phyloP scores from a whole-genome alignment of 2,888 invertebrate species.

The Tetragonisca angustula region DNA sequence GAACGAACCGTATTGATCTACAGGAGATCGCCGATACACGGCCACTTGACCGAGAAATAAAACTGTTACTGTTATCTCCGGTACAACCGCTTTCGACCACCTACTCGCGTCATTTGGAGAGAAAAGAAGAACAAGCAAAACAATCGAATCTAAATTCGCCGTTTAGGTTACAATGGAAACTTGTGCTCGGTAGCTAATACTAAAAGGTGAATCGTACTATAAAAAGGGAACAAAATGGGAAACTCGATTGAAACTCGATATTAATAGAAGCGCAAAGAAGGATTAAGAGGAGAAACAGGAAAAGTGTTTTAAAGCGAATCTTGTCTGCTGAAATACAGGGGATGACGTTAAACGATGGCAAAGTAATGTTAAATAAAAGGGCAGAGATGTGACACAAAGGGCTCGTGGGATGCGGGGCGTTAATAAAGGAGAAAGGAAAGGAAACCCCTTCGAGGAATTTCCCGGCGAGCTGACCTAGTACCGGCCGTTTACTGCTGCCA shows the following conservation, averaged over 20 bases:
- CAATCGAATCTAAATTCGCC: conserved; percentile 19
- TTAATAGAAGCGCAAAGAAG: conserved; percentile 3
- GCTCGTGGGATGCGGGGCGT: background rate
- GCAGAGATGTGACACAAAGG: background rate
- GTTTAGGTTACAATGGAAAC: background rate
- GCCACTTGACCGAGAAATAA: conserved; percentile 45
- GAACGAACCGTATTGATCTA: background rate
- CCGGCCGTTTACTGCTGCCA: conserved; percentile 10
- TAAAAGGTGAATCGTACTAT: background rate
- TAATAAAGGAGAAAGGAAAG: background rate
- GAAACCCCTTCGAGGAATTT: conserved; percentile 25
- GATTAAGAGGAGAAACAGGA: conserved; percentile 12
- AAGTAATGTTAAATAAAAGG: background rate
- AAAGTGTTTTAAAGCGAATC: conserved; percentile 20
- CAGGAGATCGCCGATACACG: conserved; percentile 15
- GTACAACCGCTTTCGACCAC: background rate
- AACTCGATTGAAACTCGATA: conserved; percentile 27
- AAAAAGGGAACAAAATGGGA: background rate
- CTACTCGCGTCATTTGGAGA: background rate
- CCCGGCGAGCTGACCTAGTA: conserved; percentile 40
- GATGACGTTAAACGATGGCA: background rate
- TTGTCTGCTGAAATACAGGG: background rate
- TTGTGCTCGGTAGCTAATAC: background rate
- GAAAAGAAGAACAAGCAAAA: background rate
- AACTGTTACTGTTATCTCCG: conserved; percentile 45